Base-by-base conservation (phyloP, 2,888 invertebrate genomes). In the Drosophila kanekoi region DNA sequence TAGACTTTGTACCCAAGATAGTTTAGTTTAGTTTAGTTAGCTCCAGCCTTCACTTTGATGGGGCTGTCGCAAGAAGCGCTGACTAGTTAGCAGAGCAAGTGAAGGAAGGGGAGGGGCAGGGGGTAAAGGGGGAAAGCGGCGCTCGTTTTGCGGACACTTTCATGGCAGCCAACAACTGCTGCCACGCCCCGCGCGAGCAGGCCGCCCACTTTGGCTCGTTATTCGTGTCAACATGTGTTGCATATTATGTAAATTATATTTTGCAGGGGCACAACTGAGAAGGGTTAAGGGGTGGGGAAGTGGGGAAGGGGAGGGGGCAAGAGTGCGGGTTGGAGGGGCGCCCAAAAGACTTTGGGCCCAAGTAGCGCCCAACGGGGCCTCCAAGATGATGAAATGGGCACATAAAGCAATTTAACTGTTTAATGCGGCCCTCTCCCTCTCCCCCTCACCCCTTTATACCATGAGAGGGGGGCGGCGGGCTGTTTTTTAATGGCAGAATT, bases 391-490 rank as follows among this genome's bases (percentile, higher is more conserved):
- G 83, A 84, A 83, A 83, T 85, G 68, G 54, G 72, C 72, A 75
- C 87, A 87, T 81, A 81, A 84, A 81, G 83, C 87, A 81, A 87
- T 83, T 83, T 83, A 83, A 83, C 83, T 79, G 87, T 84, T 83
- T 83, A 77, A 81, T 81, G 87, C 64, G 69, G 70, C 38, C 3
- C 38, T 47, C 53, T 13, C 37, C 28, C 40, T 9, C 11, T 37
- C 41, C 47, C 23, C 3, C 11, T 1, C 49, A 23, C 23, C 11
- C 37, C 4, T 2, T 8, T 4, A 37, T 33, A 52, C 57, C 52
- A 49, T 56, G n/a, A 1, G 1, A 11, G 5, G 44, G 44, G 51
- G 23, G 47, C 47, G 9, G 20, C 37, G 41, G 41, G 66, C 54
- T 79, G 60, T 79, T 64, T 60, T 77, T 81, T 77, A 77, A 70